phyloP scores from a whole-genome alignment of 2,797 vertebrate species.

The Pipistrellus kuhlii region DNA sequence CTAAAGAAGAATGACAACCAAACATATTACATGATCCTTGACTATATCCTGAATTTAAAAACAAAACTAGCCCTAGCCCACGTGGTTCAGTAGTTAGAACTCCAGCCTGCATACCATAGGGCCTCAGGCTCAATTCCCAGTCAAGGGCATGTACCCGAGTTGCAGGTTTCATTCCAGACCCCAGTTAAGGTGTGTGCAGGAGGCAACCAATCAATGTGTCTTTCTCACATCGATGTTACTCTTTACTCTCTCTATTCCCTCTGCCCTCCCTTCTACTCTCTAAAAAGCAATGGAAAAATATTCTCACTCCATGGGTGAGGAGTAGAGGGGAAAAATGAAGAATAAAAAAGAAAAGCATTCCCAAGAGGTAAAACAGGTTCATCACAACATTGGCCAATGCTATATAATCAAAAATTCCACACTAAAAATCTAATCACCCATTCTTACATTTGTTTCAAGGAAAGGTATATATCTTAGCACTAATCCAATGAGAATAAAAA shows the following conservation, averaged over 20 bases:
- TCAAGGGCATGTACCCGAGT: too few species aligned
- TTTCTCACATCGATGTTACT: not conserved
- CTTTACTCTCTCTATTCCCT: not conserved
- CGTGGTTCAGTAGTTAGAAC: not conserved
- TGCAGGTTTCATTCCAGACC: too few species aligned
- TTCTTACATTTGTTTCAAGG: conserved; percentile 48
- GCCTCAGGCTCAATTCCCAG: not conserved
- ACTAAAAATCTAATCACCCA: not conserved
- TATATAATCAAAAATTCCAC: conserved; percentile 4
- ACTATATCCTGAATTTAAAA: not conserved
- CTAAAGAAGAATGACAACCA: not conserved
- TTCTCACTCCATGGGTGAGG: not conserved
- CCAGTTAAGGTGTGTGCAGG: not conserved
- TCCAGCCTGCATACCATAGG: not conserved
- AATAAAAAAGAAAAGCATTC: not conserved
- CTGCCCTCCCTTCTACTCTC: not conserved
- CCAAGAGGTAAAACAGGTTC: not conserved
- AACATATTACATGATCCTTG: not conserved
- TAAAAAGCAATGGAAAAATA: not conserved
- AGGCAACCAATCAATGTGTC: not conserved
- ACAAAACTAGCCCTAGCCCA: not conserved
- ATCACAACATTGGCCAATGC: not conserved
- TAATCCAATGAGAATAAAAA: not conserved
- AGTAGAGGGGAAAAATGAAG: not conserved
- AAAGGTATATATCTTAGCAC: not conserved